Evolutionary conservation across 2,797 vertebrate genomes (phyloP), one percentile per base, ranked within the genome.

Genomic region (Rhinoraja longicauda): DNA sequence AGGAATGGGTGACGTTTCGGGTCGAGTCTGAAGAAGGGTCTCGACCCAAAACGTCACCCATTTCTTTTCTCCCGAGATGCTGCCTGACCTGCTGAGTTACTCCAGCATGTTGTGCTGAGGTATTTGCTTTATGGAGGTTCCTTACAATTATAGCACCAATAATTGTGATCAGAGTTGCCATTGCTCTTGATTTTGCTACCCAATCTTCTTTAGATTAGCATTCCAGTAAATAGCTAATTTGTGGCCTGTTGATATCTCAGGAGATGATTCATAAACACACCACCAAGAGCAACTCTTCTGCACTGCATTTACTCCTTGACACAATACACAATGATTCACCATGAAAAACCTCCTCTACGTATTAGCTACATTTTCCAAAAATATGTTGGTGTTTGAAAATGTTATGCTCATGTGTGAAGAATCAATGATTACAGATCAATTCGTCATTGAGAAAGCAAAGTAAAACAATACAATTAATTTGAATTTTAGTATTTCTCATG

Each of bases 381-480:
- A 62, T 64, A 13, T 64, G 59, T 57, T 62, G 57, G 29, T 62
- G 29, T 29, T 86, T 86, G 13, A 57, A 32, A 64, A 86, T 86
- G 57, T 62, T 86, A 5, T 1, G 29, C 29, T 91, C 67, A 45
- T 5, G 6, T 45, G 64, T 39, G 21, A 32, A 91, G 64, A 91
- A 72, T 91, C 21, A 72, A 29, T 91, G 64, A 72, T 9, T 39
- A 91, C 6, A 12, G 24, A 21, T 9, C 21, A 15, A 73, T 91
- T 73, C 26, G 91, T 91, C 90, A 91, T 45, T 21, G 19, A 4
- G 24, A 13, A 91, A 91, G 5, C 5, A 91, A 73, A 91, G 70
- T 72, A 13, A 72, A 73, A 21, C 64, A 45, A 21, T 73, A 73
- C n/a, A 70, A 73, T 91, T 36, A 91, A 91, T 91, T 72, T 91